Conservation (phyloP, 2,888 invertebrate genomes). For the Ceramica pisi region DNA sequence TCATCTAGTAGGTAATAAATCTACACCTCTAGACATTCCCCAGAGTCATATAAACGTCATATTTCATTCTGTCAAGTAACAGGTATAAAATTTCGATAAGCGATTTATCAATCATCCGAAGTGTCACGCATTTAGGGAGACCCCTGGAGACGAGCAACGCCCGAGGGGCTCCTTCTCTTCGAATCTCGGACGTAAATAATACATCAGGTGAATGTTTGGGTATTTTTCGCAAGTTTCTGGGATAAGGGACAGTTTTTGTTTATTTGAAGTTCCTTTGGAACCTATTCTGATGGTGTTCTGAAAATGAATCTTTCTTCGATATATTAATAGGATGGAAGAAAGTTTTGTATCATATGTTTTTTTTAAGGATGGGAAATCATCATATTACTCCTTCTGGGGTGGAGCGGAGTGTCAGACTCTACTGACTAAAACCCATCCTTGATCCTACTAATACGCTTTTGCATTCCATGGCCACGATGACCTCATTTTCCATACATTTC, state of each 20-base stretch:
- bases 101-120: constrained; percentile 78
- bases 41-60: constrained; percentile 42
- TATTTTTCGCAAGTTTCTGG: constrained; percentile 34
- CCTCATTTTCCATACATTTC: too few species aligned
- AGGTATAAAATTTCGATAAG: constrained; percentile 67
- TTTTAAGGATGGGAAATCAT: too few species aligned
- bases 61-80: constrained; percentile 68
- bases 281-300: neutral
- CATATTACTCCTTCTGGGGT: too few species aligned
- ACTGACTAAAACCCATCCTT: too few species aligned
- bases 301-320: neutral
- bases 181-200: constrained; percentile 65
- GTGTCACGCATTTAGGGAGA: constrained; percentile 69
- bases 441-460: too few species aligned
- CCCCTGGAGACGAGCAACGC: constrained; percentile 7
- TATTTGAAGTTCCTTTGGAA: constrained; percentile 17
- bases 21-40: neutral
- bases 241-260: constrained; percentile 35
- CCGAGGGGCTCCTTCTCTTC: constrained; percentile 35
- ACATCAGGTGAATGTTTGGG: constrained; percentile 39
- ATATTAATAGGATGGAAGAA: too few species aligned
- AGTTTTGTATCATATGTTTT: too few species aligned
- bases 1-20: too few species aligned
- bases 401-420: too few species aligned
- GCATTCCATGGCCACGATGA: too few species aligned